phyloP scores from a whole-genome alignment of 2,888 invertebrate genomes.

The Elmis aenea region DNA sequence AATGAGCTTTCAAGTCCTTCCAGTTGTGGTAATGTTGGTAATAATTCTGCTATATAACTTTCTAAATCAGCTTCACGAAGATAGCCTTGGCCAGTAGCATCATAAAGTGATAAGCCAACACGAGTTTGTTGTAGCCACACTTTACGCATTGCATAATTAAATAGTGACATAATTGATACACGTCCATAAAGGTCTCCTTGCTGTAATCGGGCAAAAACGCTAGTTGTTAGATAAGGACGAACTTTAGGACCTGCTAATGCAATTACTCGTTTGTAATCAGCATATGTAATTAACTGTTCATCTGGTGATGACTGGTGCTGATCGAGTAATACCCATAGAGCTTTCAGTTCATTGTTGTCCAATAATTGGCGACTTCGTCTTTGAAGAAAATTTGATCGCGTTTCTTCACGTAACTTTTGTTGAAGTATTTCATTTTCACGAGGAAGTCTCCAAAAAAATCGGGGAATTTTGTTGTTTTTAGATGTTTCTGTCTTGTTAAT shows the following conservation, averaged over 20 bases:
- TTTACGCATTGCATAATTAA: conserved; percentile 92
- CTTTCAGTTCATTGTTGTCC: conserved; percentile 79
- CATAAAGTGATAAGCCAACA: conserved; percentile 88
- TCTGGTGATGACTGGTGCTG: conserved; percentile 73
- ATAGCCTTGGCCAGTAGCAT: conserved; percentile 75
- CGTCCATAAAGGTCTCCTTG: conserved; percentile 81
- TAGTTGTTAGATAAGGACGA: conserved; percentile 73
- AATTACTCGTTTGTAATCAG: conserved; percentile 76
- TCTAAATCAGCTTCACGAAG: conserved; percentile 73
- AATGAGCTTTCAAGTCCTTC: conserved; percentile 90
- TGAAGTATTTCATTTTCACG: conserved; percentile 70
- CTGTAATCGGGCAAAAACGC: conserved; percentile 82
- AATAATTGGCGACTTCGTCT: conserved; percentile 77
- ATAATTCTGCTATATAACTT: conserved; percentile 88
- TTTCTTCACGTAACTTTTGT: conserved; percentile 82
- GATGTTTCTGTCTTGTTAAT: conserved; percentile 20
- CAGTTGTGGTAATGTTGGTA: conserved; percentile 86
- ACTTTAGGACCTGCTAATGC: conserved; percentile 59
- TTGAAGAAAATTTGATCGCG: conserved; percentile 81
- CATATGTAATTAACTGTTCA: conserved; percentile 80
- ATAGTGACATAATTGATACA: conserved; percentile 83
- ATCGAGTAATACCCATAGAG: conserved; percentile 79
- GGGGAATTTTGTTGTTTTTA: conserved; percentile 52
- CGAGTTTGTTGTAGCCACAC: conserved; percentile 94
- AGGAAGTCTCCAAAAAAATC: conserved; percentile 73